These are phyloP conservation scores for Chaetorhynchus papuensis DNA, from an alignment of 2,113 vertebrate genomes.

Conservation along the genomic window DNA sequence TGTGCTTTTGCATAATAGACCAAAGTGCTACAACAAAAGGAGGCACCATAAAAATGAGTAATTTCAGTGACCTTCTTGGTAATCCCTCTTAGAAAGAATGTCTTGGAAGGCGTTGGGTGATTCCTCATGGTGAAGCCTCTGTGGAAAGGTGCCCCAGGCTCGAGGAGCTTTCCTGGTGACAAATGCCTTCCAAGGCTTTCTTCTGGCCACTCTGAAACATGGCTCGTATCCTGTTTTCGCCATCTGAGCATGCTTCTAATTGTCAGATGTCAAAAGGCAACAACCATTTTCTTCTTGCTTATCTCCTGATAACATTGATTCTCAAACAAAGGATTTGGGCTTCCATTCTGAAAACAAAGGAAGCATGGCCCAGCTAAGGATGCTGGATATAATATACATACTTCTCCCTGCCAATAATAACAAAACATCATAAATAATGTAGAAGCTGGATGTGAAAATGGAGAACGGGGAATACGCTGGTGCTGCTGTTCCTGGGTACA, in stretches of 20 bases:
- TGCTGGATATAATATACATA: conserved; percentile 44
- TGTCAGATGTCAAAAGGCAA: conserved; percentile 73
- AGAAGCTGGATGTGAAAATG: conserved; percentile 37
- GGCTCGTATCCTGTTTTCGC: conserved; percentile 74
- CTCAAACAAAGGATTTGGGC: conserved; percentile 73
- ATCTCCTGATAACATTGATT: conserved; percentile 74
- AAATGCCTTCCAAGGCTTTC: conserved; percentile 53
- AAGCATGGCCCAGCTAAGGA: conserved; percentile 60
- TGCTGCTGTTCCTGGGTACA: not conserved
- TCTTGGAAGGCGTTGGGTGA: not conserved
- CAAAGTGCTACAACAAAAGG: not conserved
- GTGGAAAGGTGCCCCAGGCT: not conserved
- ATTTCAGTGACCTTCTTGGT: conserved; percentile 34
- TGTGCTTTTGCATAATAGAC: conserved; percentile 35
- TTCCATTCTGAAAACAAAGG: conserved; percentile 74
- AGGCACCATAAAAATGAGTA: conserved; percentile 36
- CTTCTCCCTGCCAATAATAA: conserved; percentile 50
- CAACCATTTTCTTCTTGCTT: conserved; percentile 71
- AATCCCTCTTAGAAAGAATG: not conserved
- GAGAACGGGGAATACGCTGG: not conserved
- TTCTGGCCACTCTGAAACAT: conserved; percentile 50
- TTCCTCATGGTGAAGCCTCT: not conserved
- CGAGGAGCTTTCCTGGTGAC: conserved; percentile 7
- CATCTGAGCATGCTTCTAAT: conserved; percentile 59
- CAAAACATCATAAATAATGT: conserved; percentile 60